Evolutionary conservation across 92 coral and sea anemone genomes (phyloP), one percentile per base, ranked within the genome.

Genomic region (Porites divaricata): DNA sequence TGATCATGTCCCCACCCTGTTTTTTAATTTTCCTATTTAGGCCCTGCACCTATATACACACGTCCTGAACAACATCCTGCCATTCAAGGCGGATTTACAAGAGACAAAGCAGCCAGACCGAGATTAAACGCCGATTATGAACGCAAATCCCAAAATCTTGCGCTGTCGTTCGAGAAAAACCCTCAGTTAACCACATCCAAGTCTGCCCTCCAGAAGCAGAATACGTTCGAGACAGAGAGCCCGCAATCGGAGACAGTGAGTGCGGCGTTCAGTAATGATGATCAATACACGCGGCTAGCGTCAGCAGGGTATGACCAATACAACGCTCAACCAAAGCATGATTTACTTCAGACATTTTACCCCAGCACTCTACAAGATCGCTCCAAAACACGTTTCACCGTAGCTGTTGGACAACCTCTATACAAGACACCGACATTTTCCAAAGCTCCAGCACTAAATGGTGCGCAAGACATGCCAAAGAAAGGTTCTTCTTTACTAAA

Each of bases 391-490:
- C 24, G 23, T 0, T 45, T 53, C 9, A 21, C 51, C 22, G 82
- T 84, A 9, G 63, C 75, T 64, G 88, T 84, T 19, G 88, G 88
- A 65, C 21, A 75, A 50, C 88, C 88, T 41, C 75, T 84, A 24
- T 84, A 21, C 81, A 59, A 54, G 41, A 58, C 9, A 63, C 81
- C 12, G 63, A 19, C 82, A 48, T 65, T 13, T 14, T 15, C 63
- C 23, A 64, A 63, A 16, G 19, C 73, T 2, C 80, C 26, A 19
- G 54, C 76, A 20, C 17, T 50, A 8, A 9, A 51, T 28, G 35
- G 28, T 5, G 21, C 19, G 8, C 81, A 64, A 75, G 66, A 51
- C n/a, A 21, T 62, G 15, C 67, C 50, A 75, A 84, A 74, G 35
- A 75, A 75, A 16, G 67, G 67, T 28, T 66, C 88, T 4, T 23